These are phyloP conservation scores for Poecilobothrus nobilitatus DNA, from an alignment of 2,888 invertebrate species.

Conservation along the genomic window DNA sequence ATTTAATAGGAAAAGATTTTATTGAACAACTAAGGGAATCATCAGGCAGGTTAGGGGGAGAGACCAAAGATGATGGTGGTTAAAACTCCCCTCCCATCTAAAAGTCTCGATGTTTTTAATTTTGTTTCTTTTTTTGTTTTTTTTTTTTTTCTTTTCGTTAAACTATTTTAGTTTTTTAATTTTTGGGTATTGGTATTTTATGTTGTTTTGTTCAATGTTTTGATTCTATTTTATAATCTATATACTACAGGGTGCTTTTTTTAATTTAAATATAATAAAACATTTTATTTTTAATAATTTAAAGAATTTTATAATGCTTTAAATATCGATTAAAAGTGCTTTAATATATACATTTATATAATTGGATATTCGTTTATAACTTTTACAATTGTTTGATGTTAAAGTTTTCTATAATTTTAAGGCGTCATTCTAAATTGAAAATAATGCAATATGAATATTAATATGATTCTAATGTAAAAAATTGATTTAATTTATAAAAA, in stretches of 20 bases:
- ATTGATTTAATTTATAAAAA: no score
- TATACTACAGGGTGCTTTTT: conserved; percentile 1
- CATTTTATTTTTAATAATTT: no score
- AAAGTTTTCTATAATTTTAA: no score
- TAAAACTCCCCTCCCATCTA: conserved; percentile 30
- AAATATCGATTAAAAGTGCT: no score
- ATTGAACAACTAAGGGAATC: conserved; percentile 57
- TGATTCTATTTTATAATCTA: not conserved
- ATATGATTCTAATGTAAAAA: no score
- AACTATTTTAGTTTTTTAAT: conserved; percentile 12
- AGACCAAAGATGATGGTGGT: conserved; percentile 24
- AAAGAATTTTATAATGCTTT: no score
- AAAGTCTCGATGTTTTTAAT: conserved; percentile 29
- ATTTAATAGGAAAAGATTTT: conserved; percentile 70
- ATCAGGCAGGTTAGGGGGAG: conserved; percentile 56
- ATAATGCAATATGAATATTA: no score
- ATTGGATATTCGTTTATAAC: no score
- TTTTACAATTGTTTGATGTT: no score
- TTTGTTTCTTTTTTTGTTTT: conserved; percentile 16
- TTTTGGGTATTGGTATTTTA: not conserved
- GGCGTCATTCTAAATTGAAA: no score
- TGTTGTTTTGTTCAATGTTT: conserved; percentile 3
- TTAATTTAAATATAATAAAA: no score
- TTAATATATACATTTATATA: no score
- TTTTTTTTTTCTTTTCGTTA: conserved; percentile 12